phyloP scores from a whole-genome alignment of 1,140 invertebrate species.

The Hesperophylax magnus region DNA sequence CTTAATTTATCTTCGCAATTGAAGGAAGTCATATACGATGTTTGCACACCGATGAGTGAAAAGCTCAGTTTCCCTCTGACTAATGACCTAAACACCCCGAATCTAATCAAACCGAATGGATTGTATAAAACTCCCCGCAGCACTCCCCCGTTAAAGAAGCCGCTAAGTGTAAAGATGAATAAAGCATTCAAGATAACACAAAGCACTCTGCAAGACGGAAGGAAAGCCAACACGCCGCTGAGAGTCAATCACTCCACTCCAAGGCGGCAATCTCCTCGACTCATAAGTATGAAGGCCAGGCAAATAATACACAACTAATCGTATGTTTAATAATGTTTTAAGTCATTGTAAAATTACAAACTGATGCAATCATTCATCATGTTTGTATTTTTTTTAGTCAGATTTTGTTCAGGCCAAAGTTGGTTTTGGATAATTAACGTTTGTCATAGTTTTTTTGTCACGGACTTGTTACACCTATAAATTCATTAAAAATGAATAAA shows the following conservation, averaged over 20 bases:
- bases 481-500: too few species aligned
- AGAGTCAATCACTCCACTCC: conserved; percentile 51
- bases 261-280: conserved; percentile 51
- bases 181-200: conserved; percentile 32
- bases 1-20: conserved; percentile 53
- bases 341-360: conserved; percentile 14
- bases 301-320: conserved; percentile 39
- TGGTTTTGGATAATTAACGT: too few species aligned
- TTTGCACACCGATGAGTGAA: conserved; percentile 54
- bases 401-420: too few species aligned
- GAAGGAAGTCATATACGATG: conserved; percentile 56
- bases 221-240: conserved; percentile 49
- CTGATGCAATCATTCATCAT: conserved; percentile 7
- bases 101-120: conserved; percentile 16
- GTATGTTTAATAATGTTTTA: not conserved
- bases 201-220: conserved; percentile 9
- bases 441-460: too few species aligned
- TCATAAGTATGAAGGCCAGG: conserved; percentile 47
- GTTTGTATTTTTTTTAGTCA: too few species aligned
- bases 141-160: conserved; percentile 49
- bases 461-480: too few species aligned
- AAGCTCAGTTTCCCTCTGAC: conserved; percentile 32
- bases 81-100: conserved; percentile 21
- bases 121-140: conserved; percentile 43
- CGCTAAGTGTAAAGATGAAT: conserved; percentile 47